Conservation (phyloP, 2,797 vertebrate genomes). For the Pantherophis vulpinus region DNA sequence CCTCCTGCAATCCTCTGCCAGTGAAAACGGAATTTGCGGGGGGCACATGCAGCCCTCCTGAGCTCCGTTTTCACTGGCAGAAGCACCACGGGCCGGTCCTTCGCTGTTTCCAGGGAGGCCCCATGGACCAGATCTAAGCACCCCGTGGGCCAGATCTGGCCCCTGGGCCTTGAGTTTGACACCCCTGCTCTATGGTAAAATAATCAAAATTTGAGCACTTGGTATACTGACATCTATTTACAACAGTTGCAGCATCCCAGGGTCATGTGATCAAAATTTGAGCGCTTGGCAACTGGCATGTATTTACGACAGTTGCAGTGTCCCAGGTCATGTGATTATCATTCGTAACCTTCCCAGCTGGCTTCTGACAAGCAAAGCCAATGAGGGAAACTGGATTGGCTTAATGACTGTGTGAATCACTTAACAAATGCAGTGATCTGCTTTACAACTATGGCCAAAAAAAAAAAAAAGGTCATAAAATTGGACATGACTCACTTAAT, state of each 20-base stretch:
- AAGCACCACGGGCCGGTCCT: too few relatives aligned
- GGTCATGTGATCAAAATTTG: neutral
- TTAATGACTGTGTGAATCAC: neutral
- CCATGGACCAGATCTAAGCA: too few relatives aligned
- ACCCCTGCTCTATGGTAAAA: too few relatives aligned
- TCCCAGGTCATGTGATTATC: neutral
- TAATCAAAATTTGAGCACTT: too few relatives aligned
- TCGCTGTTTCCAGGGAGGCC: too few relatives aligned
- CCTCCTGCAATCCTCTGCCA: too few relatives aligned
- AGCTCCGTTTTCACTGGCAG: too few relatives aligned
- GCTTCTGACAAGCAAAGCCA: neutral
- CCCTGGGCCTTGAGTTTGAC: too few relatives aligned
- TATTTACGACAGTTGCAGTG: neutral
- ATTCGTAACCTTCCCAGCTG: neutral
- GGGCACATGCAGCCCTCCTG: too few relatives aligned
- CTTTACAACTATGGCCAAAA: neutral
- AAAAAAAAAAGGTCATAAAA: neutral
- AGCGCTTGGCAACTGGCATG: neutral
- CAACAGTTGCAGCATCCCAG: neutral
- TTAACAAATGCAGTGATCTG: neutral
- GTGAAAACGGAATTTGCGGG: too few relatives aligned
- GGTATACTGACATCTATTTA: too few relatives aligned
- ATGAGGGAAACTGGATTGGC: neutral
- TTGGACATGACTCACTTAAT: neutral
- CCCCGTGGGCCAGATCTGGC: too few relatives aligned